phyloP scores from a whole-genome alignment of 2,113 vertebrate genomes.

The Atherinomorus stipes region DNA sequence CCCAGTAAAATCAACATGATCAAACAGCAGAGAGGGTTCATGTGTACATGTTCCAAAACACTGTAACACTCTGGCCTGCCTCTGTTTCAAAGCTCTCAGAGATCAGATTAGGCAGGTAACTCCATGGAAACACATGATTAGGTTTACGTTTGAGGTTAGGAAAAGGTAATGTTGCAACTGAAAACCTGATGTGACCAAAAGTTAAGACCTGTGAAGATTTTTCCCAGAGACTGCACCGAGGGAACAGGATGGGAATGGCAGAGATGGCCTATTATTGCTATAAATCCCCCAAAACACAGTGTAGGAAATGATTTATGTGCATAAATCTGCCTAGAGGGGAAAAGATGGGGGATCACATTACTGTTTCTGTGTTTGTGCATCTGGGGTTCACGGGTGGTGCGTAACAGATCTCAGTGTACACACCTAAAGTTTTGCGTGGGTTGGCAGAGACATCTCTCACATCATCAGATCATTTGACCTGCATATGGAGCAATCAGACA shows the following conservation, averaged over 20 bases:
- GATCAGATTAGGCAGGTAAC: slow-evolving; percentile 73
- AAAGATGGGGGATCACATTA: slow-evolving; percentile 78
- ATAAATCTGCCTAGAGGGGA: slow-evolving; percentile 78
- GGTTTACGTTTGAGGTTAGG: slow-evolving; percentile 73
- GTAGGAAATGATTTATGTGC: slow-evolving; percentile 85
- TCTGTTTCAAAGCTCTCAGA: slow-evolving; percentile 66
- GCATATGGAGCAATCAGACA: slow-evolving; percentile 65
- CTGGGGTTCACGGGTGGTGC: slow-evolving; percentile 79
- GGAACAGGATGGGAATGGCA: slow-evolving; percentile 83
- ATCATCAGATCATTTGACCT: slow-evolving; percentile 78
- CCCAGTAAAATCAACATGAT: slow-evolving; percentile 80
- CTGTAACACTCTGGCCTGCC: slow-evolving; percentile 54
- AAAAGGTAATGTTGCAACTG: slow-evolving; percentile 76
- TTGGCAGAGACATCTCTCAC: slow-evolving; percentile 78
- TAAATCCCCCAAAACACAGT: slow-evolving; percentile 81
- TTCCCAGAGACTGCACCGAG: slow-evolving; percentile 73
- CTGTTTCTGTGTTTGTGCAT: slow-evolving; percentile 81
- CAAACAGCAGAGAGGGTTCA: slow-evolving; percentile 71
- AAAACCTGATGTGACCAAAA: slow-evolving; percentile 79
- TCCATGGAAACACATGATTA: slow-evolving; percentile 73
- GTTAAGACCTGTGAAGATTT: slow-evolving; percentile 77
- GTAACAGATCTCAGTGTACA: slow-evolving; percentile 78
- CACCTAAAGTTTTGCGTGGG: slow-evolving; percentile 78
- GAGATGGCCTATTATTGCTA: slow-evolving; percentile 81
- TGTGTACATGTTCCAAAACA: slow-evolving; percentile 72